Evolutionary conservation across 2,797 vertebrate species (phyloP).

Genomic region (Phataginus tetradactyla): DNA sequence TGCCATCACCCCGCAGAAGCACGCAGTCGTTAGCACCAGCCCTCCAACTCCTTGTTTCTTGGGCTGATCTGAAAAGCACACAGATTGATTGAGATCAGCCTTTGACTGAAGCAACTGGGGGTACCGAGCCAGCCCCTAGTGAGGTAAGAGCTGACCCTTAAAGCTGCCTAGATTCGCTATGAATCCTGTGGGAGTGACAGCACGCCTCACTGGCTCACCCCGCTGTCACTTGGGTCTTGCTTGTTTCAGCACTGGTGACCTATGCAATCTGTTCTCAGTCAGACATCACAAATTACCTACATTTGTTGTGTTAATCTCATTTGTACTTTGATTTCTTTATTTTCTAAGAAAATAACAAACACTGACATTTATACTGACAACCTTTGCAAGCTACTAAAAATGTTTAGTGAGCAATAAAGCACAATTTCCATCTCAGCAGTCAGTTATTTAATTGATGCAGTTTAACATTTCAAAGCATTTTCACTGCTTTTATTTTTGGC

Average conservation of each 20-base stretch:
- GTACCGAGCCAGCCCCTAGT: not conserved
- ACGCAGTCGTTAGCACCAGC: too few relatives aligned
- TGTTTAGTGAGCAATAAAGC: not conserved
- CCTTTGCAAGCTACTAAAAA: not conserved
- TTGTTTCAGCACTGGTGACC: not conserved
- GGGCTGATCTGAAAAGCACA: not conserved
- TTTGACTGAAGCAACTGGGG: too few relatives aligned
- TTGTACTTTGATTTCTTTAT: not conserved
- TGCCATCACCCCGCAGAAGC: too few relatives aligned
- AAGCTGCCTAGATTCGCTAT: too few relatives aligned
- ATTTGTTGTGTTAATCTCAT: not conserved
- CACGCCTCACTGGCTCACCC: not conserved
- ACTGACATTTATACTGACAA: not conserved
- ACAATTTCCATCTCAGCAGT: not conserved
- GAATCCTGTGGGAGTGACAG: not conserved
- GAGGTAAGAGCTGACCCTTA: not conserved
- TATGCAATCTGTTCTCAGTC: not conserved
- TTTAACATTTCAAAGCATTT: not conserved
- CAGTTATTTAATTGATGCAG: not conserved
- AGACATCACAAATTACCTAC: not conserved
- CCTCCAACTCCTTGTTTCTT: too few relatives aligned
- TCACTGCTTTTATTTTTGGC: not conserved
- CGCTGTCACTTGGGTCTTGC: not conserved
- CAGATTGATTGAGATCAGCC: accelerated
- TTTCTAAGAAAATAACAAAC: not conserved